These are phyloP conservation scores for Schizopygopsis pylzovi DNA, from an alignment of 2,797 vertebrate species.

Conservation along the genomic window DNA sequence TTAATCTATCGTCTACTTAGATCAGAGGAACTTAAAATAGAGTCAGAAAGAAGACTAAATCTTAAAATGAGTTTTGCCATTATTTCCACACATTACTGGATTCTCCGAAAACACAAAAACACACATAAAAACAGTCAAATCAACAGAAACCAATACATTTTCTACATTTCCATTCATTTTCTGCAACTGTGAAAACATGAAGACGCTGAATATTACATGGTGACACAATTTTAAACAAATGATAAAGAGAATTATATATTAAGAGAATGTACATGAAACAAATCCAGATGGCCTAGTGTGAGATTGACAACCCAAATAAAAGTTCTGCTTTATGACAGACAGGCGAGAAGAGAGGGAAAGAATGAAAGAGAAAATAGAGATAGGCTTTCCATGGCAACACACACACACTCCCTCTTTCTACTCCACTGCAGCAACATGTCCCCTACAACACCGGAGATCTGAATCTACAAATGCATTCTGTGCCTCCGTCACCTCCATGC, in stretches of 20 bases:
- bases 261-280: constrained; percentile 9
- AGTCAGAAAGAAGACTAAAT: background rate
- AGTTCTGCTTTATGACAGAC: constrained; percentile 39
- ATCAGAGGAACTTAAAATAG: background rate
- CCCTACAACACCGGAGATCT: constrained; percentile 46
- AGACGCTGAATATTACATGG: background rate
- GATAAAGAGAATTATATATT: background rate
- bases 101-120: background rate
- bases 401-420: constrained; percentile 7
- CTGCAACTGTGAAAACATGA: constrained; percentile 7
- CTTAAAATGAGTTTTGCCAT: background rate
- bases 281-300: constrained; percentile 9
- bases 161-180: background rate
- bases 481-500: constrained; percentile 17
- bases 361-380: constrained; percentile 16
- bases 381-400: constrained; percentile 23
- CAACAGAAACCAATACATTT: background rate
- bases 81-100: background rate
- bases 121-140: background rate
- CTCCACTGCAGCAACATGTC: constrained; percentile 55
- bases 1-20: background rate
- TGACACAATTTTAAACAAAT: constrained; percentile 15
- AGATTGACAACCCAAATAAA: constrained; percentile 36
- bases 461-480: constrained; percentile 36
- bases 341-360: background rate